Conservation (phyloP, 2,113 vertebrate species). For the Seriola aureovittata region DNA sequence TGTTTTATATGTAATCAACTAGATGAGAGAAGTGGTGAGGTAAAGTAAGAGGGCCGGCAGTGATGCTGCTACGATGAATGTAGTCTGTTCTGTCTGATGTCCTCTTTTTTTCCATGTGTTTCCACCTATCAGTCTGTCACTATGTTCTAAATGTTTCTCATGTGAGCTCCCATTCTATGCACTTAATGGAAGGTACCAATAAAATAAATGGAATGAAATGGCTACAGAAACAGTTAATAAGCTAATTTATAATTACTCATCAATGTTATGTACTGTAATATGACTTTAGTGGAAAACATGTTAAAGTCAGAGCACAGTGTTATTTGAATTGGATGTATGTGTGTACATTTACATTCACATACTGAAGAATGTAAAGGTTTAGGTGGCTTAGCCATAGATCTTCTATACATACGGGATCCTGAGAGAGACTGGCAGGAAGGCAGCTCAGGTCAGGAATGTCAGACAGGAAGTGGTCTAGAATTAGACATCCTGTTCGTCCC, state of each 20-base stretch:
- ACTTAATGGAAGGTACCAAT: slow-evolving; percentile 47
- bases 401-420: slow-evolving; percentile 16
- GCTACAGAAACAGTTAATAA: neutral
- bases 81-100: slow-evolving; percentile 27
- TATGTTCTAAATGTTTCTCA: slow-evolving; percentile 38
- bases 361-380: neutral
- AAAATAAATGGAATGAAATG: slow-evolving; percentile 51
- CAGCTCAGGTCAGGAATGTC: slow-evolving; percentile 85
- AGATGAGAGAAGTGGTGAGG: neutral
- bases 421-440: slow-evolving; percentile 78
- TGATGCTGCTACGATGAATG: slow-evolving; percentile 34
- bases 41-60: neutral
- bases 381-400: neutral
- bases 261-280: neutral
- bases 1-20: neutral
- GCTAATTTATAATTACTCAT: neutral
- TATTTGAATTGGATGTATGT: neutral
- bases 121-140: slow-evolving; percentile 32
- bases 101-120: slow-evolving; percentile 39
- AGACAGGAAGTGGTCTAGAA: slow-evolving; percentile 86
- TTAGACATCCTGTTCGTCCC: slow-evolving; percentile 85
- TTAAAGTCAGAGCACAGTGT: neutral
- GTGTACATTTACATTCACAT: neutral
- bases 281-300: neutral
- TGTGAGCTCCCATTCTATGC: slow-evolving; percentile 54